phyloP scores from a whole-genome alignment of 2,113 vertebrate species.

The Lynx canadensis region DNA sequence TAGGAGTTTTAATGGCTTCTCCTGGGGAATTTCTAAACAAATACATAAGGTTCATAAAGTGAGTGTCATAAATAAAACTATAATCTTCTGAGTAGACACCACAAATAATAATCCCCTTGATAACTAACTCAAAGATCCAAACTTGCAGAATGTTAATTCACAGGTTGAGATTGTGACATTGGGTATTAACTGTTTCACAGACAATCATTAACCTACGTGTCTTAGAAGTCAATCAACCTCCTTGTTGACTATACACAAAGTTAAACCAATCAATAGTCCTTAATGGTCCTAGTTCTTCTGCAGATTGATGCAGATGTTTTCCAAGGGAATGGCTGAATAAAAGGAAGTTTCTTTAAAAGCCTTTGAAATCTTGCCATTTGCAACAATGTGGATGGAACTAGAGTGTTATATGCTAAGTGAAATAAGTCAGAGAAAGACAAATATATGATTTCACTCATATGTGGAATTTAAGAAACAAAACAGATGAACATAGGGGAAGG shows the following conservation, averaged over 20 bases:
- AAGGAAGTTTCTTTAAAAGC: not conserved
- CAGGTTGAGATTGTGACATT: not conserved
- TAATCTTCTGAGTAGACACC: not conserved
- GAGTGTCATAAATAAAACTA: not conserved
- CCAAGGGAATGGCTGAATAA: not conserved
- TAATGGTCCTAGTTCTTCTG: not conserved
- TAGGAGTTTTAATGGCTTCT: not conserved
- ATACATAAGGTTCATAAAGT: not conserved
- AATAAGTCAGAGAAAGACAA: no score
- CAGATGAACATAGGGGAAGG: no score
- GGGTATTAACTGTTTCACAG: conserved; percentile 8
- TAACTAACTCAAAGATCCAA: not conserved
- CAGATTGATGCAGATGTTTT: conserved; percentile 15
- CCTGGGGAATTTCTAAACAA: not conserved
- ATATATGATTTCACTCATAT: no score
- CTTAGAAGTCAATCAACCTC: conserved; percentile 33
- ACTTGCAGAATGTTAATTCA: conserved; percentile 30
- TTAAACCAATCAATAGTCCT: conserved; percentile 51
- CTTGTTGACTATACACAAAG: conserved; percentile 47
- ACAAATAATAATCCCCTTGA: conserved; percentile 1
- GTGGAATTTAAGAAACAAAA: no score
- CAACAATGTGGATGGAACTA: no score
- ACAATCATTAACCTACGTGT: not conserved
- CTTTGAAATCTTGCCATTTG: no score
- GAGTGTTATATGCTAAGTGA: no score